Conservation (phyloP, 2,888 invertebrate genomes). For the Polylopha cassiicola region DNA sequence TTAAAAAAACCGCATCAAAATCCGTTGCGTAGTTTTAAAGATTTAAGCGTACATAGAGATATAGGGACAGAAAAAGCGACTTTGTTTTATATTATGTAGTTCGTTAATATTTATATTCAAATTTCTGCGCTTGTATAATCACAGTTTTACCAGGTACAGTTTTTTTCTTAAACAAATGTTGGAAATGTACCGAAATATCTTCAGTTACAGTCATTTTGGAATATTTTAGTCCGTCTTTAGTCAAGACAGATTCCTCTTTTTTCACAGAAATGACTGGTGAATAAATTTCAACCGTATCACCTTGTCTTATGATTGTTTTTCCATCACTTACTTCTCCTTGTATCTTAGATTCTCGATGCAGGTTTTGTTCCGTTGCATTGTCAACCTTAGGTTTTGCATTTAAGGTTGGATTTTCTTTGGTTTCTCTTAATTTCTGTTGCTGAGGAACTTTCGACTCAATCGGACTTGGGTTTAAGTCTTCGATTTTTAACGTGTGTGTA, state of each 20-base stretch:
- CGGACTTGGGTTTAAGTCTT: constrained; percentile 35
- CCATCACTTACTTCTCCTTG: constrained; percentile 11
- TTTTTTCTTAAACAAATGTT: constrained; percentile 60
- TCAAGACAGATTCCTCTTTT: constrained; percentile 49
- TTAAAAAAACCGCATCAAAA: not conserved
- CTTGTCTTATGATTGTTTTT: constrained; percentile 21
- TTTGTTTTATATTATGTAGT: not conserved
- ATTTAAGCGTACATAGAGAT: not conserved
- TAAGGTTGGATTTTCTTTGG: constrained; percentile 27
- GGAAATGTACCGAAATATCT: constrained; percentile 56
- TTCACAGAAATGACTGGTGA: constrained; percentile 56
- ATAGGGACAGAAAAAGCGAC: too few species aligned
- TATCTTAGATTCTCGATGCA: not conserved
- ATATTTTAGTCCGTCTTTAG: constrained; percentile 53
- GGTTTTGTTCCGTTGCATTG: not conserved
- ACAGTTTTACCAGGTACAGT: constrained; percentile 51
- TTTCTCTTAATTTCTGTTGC: constrained; percentile 36
- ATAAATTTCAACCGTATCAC: constrained; percentile 24
- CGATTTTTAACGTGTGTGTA: constrained; percentile 38
- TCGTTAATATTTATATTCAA: constrained; percentile 53
- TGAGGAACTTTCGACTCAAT: constrained; percentile 55
- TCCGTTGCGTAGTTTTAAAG: not conserved
- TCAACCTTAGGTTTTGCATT: constrained; percentile 28
- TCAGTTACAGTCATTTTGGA: constrained; percentile 60
- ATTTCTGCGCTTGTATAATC: constrained; percentile 48